Base-by-base conservation (phyloP, 2,888 invertebrate species). In the Drosophila macrothrix region DNA sequence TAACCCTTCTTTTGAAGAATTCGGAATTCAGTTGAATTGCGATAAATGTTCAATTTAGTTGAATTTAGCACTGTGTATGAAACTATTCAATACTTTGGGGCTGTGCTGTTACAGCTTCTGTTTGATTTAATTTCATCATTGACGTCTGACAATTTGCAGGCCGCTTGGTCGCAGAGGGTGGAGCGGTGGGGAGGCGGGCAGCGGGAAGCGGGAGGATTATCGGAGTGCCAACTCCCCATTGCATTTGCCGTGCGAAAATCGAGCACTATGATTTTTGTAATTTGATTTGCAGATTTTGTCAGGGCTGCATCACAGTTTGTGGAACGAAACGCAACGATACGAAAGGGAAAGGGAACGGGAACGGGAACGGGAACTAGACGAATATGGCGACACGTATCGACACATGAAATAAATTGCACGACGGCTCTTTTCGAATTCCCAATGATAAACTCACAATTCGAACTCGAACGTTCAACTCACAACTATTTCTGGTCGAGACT, bases 241-340 rank as follows among this genome's bases (percentile, higher is more conserved):
- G 82, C 55, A 89, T 79, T 75, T 79, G 76, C 88, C 85, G 91
- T 87, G 88, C 80, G 88, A 87, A 87, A 90, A 87, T 89, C 87
- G 72, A 84, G 76, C 88, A 90, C 81, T 83, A 88, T 88, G 85
- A 86, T 86, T 90, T 86, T 88, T 88, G 88, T 90, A 88, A 90
- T 90, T 90, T 89, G 90, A 88, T 88, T 88, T 88, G 90, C 86
- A 90, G 91, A 90, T 90, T 88, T 90, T 73, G 59, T 35, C 67
- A 67, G 53, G 1, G 22, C 16, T 46, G 12, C 22, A 22, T 43
- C 43, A 22, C 43, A 43, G 49, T 54, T 53, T 25, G 16, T 16
- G 6, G n/a, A 28, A 52, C 1, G 50, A 12, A 4, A n/a, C 10
- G 25, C 43, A 41, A 16, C 55, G 31, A 35, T 49, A 41, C 0